These are phyloP conservation scores for Esox niger DNA, from an alignment of 2,113 vertebrate species.

Conservation along the genomic window DNA sequence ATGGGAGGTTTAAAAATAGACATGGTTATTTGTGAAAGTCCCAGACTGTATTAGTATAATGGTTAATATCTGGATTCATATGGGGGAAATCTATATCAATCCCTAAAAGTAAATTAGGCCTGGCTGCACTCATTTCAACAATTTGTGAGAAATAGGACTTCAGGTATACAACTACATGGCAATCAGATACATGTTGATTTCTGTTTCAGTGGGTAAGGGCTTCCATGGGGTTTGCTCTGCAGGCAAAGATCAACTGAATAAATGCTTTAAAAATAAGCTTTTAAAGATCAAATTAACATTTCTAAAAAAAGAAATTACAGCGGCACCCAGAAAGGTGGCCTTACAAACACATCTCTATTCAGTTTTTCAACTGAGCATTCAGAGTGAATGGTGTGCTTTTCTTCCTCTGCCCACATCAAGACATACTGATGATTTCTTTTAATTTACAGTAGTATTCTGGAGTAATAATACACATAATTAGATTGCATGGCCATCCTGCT, in stretches of 20 bases:
- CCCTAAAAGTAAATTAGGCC: not conserved
- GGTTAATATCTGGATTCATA: no score
- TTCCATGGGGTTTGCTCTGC: conserved; percentile 28
- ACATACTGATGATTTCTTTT: no score
- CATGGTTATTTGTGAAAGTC: no score
- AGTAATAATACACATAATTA: no score
- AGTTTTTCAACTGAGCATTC: not conserved
- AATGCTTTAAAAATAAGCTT: conserved; percentile 54
- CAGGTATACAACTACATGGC: conserved; percentile 32
- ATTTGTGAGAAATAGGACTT: not conserved
- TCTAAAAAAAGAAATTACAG: conserved; percentile 6
- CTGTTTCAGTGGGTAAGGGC: conserved; percentile 50
- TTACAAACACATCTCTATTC: conserved; percentile 13
- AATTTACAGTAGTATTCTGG: no score
- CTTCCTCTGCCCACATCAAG: no score
- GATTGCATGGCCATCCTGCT: no score
- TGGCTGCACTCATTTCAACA: conserved; percentile 1
- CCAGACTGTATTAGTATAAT: no score
- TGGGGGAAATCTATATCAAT: no score
- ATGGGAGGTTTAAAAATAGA: no score
- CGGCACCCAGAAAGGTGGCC: conserved; percentile 13
- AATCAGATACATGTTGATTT: conserved; percentile 53
- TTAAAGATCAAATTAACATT: conserved; percentile 64
- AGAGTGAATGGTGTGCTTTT: not conserved
- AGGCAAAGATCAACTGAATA: conserved; percentile 51